Evolutionary conservation across 2,888 invertebrate species (phyloP), one percentile per base, ranked within the genome.

Genomic region (Neoitamus cyanurus): DNA sequence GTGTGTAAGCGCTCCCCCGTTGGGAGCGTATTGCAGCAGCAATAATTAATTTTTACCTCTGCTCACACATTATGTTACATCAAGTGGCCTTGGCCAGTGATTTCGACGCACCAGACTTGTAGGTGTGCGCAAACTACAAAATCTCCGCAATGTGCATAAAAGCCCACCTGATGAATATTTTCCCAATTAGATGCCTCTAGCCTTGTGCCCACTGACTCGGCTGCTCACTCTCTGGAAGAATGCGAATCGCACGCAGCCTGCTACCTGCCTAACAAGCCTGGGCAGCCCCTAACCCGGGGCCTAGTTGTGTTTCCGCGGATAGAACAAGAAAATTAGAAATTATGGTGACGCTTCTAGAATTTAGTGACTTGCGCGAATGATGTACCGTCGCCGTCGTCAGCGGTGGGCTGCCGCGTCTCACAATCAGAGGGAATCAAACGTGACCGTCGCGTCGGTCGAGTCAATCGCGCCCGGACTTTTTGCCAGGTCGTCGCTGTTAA

Each of bases 211-310:
- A 34, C 73, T 73, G 31, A 34, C 31, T 73, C 34, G 73, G 15
- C 73, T 73, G 73, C 37, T 73, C 34, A 73, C 15, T 73, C 73
- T 73, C 73, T 73, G 73, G 73, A 73, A 73, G 73, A 73, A n/a
- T 73, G 73, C 31, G 9, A 58, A 58, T 58, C 25, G 48, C 48
- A 48, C n/a, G n/a, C n/a, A n/a, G n/a, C n/a, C 2, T 25, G 31
- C 31, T 4, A 5, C 3, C 42, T 42, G 42, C 13, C 58, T 58
- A 58, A 58, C 25, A 2, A 58, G 20, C 15, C 58, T 2, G 3
- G 34, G 7, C 34, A 7, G 4, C 7, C 4, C 15, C 25, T 9
- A 58, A 20, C 58, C 42, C 13, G 42, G n/a, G 0, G 15, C 13
- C n/a, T n/a, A n/a, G n/a, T n/a, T 42, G n/a, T 0, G 9, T 58